Percentiles rank a stretch among this genome's conserved stretches.
Conservation (phyloP, 2,113 vertebrate genomes). For the Dermatemys mawii region DNA sequence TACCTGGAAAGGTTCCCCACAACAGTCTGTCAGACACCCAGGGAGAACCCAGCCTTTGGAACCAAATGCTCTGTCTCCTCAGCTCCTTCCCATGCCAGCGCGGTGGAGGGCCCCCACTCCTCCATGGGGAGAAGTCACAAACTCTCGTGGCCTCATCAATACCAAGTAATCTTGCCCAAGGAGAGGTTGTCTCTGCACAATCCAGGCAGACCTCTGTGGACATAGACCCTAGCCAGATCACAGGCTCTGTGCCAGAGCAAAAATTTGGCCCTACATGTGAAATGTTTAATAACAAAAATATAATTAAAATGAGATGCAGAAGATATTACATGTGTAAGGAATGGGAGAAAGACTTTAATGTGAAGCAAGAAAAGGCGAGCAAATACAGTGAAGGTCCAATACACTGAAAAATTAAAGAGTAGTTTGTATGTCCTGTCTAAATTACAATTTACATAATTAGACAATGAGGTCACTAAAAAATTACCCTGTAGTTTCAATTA, state of each 20-base stretch:
- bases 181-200: background rate
- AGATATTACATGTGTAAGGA: background rate
- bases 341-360: background rate
- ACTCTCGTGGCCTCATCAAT: background rate
- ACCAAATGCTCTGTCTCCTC: fast-evolving
- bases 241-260: background rate
- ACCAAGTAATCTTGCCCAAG: background rate
- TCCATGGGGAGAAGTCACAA: background rate
- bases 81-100: background rate
- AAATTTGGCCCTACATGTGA: background rate
- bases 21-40: background rate
- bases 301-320: background rate
- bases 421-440: background rate
- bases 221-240: background rate
- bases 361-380: background rate
- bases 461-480: background rate
- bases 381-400: background rate
- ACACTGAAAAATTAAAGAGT: background rate
- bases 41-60: background rate
- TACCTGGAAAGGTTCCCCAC: background rate
- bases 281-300: background rate
- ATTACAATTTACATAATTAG: background rate
- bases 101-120: too few species aligned
- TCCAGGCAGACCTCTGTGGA: background rate
- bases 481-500: slow-evolving; percentile 7